These are phyloP conservation scores for Tromatobia lineatoria DNA, from an alignment of 2,888 invertebrate genomes.

Conservation along the genomic window DNA sequence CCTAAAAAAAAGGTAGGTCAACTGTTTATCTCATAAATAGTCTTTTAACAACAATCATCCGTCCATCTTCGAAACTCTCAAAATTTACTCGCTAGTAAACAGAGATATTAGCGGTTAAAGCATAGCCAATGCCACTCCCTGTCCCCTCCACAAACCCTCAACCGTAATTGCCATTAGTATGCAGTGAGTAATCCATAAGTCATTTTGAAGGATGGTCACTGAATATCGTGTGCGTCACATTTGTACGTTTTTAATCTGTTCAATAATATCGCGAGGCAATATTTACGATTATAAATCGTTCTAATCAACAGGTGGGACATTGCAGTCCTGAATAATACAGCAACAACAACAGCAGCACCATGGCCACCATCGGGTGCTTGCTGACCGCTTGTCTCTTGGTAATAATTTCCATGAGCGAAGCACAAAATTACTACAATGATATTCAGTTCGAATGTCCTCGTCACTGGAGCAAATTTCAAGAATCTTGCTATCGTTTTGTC, in stretches of 20 bases:
- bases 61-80: not conserved
- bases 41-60: not conserved
- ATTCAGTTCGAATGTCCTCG: slow-evolving; percentile 89
- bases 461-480: slow-evolving; percentile 93
- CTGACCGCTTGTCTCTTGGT: slow-evolving; percentile 40
- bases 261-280: not conserved
- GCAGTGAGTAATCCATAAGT: slow-evolving; percentile 67
- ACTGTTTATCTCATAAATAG: not conserved
- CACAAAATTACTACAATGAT: slow-evolving; percentile 78
- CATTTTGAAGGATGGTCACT: slow-evolving; percentile 6
- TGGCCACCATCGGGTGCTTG: slow-evolving; percentile 20
- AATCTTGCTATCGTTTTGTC: slow-evolving; percentile 95
- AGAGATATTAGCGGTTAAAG: slow-evolving; percentile 43
- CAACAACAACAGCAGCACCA: slow-evolving; percentile 31
- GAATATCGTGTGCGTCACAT: not conserved
- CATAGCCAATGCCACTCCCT: slow-evolving; percentile 70
- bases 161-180: slow-evolving; percentile 59
- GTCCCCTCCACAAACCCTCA: slow-evolving; percentile 61
- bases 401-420: slow-evolving; percentile 31
- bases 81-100: not conserved
- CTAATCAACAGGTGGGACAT: slow-evolving; percentile 54
- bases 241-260: no score
- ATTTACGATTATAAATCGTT: not conserved
- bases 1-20: slow-evolving; percentile 4
- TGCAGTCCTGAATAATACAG: slow-evolving; percentile 9